These are phyloP conservation scores for Dryocosmus kuriphilus DNA, from an alignment of 2,888 invertebrate genomes.

Conservation along the genomic window DNA sequence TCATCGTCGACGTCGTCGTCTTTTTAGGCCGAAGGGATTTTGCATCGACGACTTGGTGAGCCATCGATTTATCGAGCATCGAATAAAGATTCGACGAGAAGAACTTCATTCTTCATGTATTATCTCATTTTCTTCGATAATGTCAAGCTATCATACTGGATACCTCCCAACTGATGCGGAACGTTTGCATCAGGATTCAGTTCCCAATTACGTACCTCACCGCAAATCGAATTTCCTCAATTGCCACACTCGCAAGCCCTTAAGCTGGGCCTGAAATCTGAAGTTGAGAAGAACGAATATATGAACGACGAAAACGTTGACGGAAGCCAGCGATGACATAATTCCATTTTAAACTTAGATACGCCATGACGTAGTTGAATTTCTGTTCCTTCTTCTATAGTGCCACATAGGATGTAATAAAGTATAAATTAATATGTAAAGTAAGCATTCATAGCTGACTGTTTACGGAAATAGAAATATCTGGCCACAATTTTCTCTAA, in stretches of 20 bases:
- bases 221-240: constrained; percentile 36
- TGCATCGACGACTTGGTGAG: constrained; percentile 8
- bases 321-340: background rate
- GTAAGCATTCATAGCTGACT: no score
- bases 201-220: constrained; percentile 29
- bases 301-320: background rate
- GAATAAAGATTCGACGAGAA: constrained; percentile 21
- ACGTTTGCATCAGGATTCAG: constrained; percentile 36
- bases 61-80: constrained; percentile 33
- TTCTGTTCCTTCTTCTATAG: background rate
- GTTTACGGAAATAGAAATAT: no score
- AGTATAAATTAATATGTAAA: no score
- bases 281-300: background rate
- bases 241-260: constrained; percentile 11
- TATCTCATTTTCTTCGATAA: constrained; percentile 37
- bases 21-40: constrained; percentile 8
- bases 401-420: background rate
- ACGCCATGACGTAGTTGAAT: background rate
- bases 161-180: constrained; percentile 30
- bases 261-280: background rate
- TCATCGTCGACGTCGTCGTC: background rate
- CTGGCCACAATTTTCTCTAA: no score
- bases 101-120: constrained; percentile 31
- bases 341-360: background rate
- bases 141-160: constrained; percentile 27